These are phyloP conservation scores for Kryptolebias marmoratus DNA, from an alignment of 2,113 vertebrate genomes.

Conservation along the genomic window DNA sequence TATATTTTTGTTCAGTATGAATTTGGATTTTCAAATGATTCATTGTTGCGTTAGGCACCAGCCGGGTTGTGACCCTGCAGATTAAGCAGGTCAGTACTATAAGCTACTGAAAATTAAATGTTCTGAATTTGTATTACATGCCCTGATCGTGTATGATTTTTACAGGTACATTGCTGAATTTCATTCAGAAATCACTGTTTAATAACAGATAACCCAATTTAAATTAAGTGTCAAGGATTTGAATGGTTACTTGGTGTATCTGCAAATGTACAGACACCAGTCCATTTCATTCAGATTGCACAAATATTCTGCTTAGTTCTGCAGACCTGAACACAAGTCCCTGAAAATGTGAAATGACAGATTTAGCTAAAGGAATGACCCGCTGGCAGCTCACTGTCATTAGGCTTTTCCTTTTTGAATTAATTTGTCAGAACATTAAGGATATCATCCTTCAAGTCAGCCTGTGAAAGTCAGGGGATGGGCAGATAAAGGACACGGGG, in stretches of 20 bases:
- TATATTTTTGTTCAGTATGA: too few species aligned
- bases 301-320: conserved; percentile 72
- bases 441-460: conserved; percentile 83
- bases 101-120: background rate
- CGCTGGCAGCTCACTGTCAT: conserved; percentile 79
- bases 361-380: conserved; percentile 81
- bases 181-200: conserved; percentile 40
- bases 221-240: conserved; percentile 55
- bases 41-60: too few species aligned
- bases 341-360: conserved; percentile 82
- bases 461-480: conserved; percentile 80
- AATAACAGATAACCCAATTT: conserved; percentile 31
- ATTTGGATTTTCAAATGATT: too few species aligned
- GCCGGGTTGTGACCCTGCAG: too few species aligned
- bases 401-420: conserved; percentile 77
- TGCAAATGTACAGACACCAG: conserved; percentile 33
- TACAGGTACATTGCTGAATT: conserved; percentile 29
- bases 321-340: conserved; percentile 61
- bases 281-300: conserved; percentile 57
- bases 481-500: conserved; percentile 81
- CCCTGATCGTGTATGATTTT: conserved; percentile 2
- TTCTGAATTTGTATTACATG: conserved; percentile 22
- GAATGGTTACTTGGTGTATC: conserved; percentile 36
- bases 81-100: background rate
- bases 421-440: conserved; percentile 86